Percentiles rank a stretch among this genome's conserved stretches.
Conservation (phyloP, 2,797 vertebrate species). For the Uromys caudimaculatus region DNA sequence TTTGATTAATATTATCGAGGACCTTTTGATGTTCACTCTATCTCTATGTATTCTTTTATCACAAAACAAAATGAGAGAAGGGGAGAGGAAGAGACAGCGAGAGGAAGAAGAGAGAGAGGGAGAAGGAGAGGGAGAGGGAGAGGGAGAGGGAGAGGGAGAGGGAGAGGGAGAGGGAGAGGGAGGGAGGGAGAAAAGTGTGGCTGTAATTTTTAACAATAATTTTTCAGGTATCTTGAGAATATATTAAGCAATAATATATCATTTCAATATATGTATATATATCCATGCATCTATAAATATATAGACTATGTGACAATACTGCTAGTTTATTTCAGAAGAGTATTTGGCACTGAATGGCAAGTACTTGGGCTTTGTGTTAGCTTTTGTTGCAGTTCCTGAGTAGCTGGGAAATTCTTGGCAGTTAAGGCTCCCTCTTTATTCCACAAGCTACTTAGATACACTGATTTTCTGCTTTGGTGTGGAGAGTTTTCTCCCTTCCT, state of each 20-base stretch:
- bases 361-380: background rate
- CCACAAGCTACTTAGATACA: background rate
- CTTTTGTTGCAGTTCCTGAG: background rate
- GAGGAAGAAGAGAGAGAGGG: accelerated
- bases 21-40: slow-evolving; percentile 8
- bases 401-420: background rate
- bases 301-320: background rate
- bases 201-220: slow-evolving; percentile 5
- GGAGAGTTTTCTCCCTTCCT: background rate
- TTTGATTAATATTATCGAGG: slow-evolving; percentile 9
- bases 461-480: background rate
- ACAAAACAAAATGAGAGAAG: background rate
- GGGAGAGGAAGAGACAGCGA: no score
- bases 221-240: slow-evolving; percentile 21
- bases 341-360: background rate
- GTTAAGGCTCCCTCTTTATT: no score
- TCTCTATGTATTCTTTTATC: slow-evolving; percentile 6
- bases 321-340: background rate
- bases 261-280: background rate
- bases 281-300: background rate
- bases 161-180: background rate
- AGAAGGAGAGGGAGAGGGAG: background rate
- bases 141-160: no score
- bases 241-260: background rate
- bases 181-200: background rate